Conservation (phyloP, 2,113 vertebrate genomes). For the Misgurnus anguillicaudatus region DNA sequence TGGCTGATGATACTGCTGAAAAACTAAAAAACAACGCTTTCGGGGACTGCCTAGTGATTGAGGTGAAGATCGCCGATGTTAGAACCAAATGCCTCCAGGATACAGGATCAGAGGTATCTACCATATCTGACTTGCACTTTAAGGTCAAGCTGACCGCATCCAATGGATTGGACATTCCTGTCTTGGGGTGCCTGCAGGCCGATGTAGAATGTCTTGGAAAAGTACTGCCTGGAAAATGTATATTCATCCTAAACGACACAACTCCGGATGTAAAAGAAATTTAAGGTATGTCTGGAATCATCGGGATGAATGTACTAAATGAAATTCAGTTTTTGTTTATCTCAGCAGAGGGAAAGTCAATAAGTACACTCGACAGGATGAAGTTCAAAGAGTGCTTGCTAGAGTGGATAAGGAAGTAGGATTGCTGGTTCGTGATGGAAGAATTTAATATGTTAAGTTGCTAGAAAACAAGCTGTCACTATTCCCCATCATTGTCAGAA, state of each 20-base stretch:
- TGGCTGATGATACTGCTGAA: not conserved
- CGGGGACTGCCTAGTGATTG: not conserved
- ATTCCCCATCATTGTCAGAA: not conserved
- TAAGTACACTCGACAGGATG: not conserved
- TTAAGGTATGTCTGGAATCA: not conserved
- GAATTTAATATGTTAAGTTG: not conserved
- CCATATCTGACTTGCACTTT: conserved; percentile 1
- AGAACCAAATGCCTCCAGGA: conserved; percentile 16
- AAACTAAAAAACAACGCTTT: conserved; percentile 12
- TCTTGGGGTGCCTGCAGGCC: not conserved
- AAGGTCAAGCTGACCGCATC: not conserved
- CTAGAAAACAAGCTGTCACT: not conserved
- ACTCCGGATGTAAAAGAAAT: not conserved
- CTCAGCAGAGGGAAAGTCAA: not conserved
- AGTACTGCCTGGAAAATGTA: not conserved
- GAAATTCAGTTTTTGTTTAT: not conserved
- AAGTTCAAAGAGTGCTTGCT: not conserved
- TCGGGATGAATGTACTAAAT: not conserved
- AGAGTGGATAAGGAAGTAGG: not conserved
- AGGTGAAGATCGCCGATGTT: conserved; percentile 31
- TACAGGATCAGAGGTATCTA: conserved; percentile 31
- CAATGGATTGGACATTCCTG: conserved; percentile 13
- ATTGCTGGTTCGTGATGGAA: not conserved
- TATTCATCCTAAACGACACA: not conserved
- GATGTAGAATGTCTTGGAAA: conserved; percentile 12